Base-by-base conservation (phyloP, 64 coral and sea anemone genomes). In the Catalaphyllia jardinei region DNA sequence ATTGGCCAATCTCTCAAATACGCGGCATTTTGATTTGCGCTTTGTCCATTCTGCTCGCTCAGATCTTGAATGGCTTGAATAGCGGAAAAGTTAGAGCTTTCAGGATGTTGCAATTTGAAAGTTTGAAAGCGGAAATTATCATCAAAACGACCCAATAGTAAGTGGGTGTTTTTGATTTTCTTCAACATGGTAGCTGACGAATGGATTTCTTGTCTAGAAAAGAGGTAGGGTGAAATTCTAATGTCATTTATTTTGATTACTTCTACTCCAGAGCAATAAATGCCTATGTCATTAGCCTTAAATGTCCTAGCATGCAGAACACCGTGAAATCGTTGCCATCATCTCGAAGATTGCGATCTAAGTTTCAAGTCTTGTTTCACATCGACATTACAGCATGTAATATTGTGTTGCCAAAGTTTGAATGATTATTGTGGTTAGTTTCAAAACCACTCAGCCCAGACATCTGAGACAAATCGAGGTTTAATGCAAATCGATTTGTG, bases 141-240 rank as follows among this genome's bases (percentile, higher is more conserved):
- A 35, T 11, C 5, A 50, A 82, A 82, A 22, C 79, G 19, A 12
- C 59, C 13, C 29, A 18, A 17, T 8, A 18, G 60, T 65, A 13
- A 63, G 59, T 38, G 79, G 64, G 18, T 24, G 17, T 16, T 76
- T 49, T 19, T 11, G 4, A 17, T 76, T 22, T 46, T 4, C 16
- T 49, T 22, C 8, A 15, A 10, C 15, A 94, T 94, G 92, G 92
- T 86, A 5, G 87, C 81, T 18, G 92, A 35, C 33, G 33, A 94
- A 19, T 94, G 92, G 92, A 94, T 94, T 20, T 62, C 88, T 59
- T 86, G 92, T 63, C 75, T 94, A 13, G 73, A 78, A 18, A 88
- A 71, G 86, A 86, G 92, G 92, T 94, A 94, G 22, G 55, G 1
- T 50, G 29, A 42, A 52, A 29, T 49, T 73, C 35, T 33, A 49